These are phyloP conservation scores for Scolopax mira DNA, from an alignment of 2,113 vertebrate genomes.

Conservation along the genomic window DNA sequence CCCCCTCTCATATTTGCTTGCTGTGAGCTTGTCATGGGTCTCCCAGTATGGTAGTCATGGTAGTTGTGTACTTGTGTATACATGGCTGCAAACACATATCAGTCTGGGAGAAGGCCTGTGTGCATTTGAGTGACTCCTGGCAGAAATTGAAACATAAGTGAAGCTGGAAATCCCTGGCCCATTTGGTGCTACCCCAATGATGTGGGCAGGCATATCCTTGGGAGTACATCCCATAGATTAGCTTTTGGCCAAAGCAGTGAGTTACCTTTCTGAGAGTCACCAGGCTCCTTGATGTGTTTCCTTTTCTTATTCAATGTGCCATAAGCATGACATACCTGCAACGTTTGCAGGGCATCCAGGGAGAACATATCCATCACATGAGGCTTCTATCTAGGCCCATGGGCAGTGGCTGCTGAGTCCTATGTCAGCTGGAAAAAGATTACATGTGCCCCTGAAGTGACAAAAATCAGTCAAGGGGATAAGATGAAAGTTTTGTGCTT, in stretches of 20 bases:
- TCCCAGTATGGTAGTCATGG: background rate
- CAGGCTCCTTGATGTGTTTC: background rate
- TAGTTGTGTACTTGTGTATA: background rate
- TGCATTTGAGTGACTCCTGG: background rate
- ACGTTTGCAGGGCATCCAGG: background rate
- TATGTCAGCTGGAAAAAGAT: background rate
- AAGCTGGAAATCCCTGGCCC: background rate
- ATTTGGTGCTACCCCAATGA: background rate
- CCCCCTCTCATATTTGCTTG: background rate
- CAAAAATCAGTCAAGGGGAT: background rate
- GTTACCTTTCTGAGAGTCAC: background rate
- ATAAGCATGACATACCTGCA: background rate
- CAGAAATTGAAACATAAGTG: background rate
- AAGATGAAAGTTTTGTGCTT: background rate
- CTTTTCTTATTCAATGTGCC: background rate
- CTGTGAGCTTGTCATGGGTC: background rate
- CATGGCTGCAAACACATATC: background rate
- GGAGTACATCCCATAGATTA: background rate
- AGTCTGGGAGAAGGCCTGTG: background rate
- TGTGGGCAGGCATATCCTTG: background rate
- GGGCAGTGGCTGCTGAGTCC: background rate
- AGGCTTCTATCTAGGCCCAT: background rate
- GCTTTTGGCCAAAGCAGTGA: background rate
- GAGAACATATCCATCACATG: background rate
- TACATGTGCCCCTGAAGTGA: background rate